Evolutionary conservation across 2,113 vertebrate species (phyloP).

Genomic region (Cheirogaleus medius): DNA sequence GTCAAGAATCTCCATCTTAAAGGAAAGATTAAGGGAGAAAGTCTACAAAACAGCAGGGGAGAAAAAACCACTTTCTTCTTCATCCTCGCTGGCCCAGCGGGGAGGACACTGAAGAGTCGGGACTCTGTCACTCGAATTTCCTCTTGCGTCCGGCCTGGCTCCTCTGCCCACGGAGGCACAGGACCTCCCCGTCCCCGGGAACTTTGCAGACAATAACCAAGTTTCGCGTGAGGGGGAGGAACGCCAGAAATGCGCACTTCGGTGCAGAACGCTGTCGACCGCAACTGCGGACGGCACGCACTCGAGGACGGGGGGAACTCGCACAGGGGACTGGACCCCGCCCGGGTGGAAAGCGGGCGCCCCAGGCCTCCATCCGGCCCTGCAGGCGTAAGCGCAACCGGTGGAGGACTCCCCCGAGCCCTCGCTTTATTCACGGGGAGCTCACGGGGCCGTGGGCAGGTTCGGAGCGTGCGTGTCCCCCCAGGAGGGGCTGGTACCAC

Average conservation of each 20-base stretch:
- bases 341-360: not conserved
- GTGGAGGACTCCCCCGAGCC: not conserved
- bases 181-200: not conserved
- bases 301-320: not conserved
- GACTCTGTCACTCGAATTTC: no score
- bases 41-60: no score
- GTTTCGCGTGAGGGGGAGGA: not conserved
- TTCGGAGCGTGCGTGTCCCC: not conserved
- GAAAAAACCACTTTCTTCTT: not conserved
- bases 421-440: not conserved
- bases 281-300: not conserved
- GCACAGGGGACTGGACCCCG: accelerated
- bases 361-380: not conserved
- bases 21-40: not conserved
- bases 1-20: not conserved
- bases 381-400: not conserved
- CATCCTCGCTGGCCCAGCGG: accelerated
- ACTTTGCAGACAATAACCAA: not conserved
- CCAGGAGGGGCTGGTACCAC: not conserved
- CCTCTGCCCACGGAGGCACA: not conserved
- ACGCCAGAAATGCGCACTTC: not conserved
- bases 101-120: not conserved
- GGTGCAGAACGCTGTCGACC: not conserved
- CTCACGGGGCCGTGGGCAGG: not conserved
- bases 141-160: not conserved